phyloP scores from a whole-genome alignment of 2,888 invertebrate genomes.

The Acronicta alni region DNA sequence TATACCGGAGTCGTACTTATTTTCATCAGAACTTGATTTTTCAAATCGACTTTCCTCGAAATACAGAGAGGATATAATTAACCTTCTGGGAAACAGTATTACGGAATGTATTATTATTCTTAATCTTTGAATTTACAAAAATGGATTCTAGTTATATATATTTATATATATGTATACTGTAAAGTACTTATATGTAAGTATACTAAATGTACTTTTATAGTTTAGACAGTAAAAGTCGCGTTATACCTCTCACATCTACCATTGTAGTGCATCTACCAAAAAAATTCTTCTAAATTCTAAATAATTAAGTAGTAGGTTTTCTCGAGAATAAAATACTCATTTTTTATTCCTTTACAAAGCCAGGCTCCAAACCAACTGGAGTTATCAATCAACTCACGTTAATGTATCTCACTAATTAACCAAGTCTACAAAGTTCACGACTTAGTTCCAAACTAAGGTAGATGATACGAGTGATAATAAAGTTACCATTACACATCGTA shows the following conservation, averaged over 20 bases:
- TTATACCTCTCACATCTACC: too few species aligned
- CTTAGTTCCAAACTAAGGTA: slow-evolving; percentile 34
- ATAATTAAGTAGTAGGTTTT: background rate
- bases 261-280: too few species aligned
- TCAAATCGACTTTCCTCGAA: slow-evolving; percentile 20
- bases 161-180: too few species aligned
- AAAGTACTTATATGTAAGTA: too few species aligned
- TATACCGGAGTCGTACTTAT: slow-evolving; percentile 20
- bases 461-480: slow-evolving; percentile 35
- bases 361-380: background rate
- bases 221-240: too few species aligned
- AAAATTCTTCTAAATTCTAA: too few species aligned
- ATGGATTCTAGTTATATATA: too few species aligned
- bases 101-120: background rate
- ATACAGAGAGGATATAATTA: slow-evolving; percentile 12
- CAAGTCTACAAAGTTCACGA: slow-evolving; percentile 33
- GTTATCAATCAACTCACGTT: slow-evolving; percentile 29
- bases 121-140: background rate
- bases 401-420: slow-evolving; percentile 34
- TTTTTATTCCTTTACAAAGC: background rate
- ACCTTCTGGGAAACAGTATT: slow-evolving; percentile 8
- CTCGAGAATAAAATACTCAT: background rate
- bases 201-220: too few species aligned
- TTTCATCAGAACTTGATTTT: slow-evolving; percentile 32
- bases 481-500: slow-evolving; percentile 32